phyloP scores from a whole-genome alignment of 2,888 invertebrate species.

The Selenia dentaria region DNA sequence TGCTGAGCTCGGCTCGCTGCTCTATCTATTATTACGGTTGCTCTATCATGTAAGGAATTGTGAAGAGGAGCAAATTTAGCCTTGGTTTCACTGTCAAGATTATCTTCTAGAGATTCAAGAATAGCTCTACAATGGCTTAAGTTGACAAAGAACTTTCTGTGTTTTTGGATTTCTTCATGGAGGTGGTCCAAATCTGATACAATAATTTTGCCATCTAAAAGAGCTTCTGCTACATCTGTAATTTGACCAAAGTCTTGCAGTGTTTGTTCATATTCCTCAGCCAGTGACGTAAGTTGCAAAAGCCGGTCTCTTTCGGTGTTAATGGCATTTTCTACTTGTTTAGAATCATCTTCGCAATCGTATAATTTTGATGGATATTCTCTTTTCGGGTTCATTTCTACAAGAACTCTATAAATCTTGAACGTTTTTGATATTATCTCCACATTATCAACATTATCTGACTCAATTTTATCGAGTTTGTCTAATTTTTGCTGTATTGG shows the following conservation, averaged over 20 bases:
- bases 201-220: slow-evolving; percentile 90
- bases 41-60: slow-evolving; percentile 90
- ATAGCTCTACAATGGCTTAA: slow-evolving; percentile 94
- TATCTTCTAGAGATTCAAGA: slow-evolving; percentile 93
- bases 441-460: slow-evolving; percentile 86
- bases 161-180: slow-evolving; percentile 95
- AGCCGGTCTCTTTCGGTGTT: slow-evolving; percentile 90
- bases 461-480: slow-evolving; percentile 89
- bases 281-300: slow-evolving; percentile 89
- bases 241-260: slow-evolving; percentile 94
- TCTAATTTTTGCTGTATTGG: slow-evolving; percentile 88
- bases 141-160: slow-evolving; percentile 94
- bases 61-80: slow-evolving; percentile 89
- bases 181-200: slow-evolving; percentile 91
- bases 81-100: slow-evolving; percentile 92
- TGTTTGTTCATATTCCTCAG: slow-evolving; percentile 95
- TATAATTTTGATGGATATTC: slow-evolving; percentile 88
- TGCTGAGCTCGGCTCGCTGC: slow-evolving; percentile 93
- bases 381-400: slow-evolving; percentile 88
- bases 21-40: slow-evolving; percentile 90
- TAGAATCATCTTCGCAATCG: slow-evolving; percentile 86
- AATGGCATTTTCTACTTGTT: slow-evolving; percentile 88
- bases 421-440: slow-evolving; percentile 86
- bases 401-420: slow-evolving; percentile 85
- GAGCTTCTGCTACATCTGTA: slow-evolving; percentile 92